Evolutionary conservation across 2,113 vertebrate genomes (phyloP).

Genomic region (Solea senegalensis): DNA sequence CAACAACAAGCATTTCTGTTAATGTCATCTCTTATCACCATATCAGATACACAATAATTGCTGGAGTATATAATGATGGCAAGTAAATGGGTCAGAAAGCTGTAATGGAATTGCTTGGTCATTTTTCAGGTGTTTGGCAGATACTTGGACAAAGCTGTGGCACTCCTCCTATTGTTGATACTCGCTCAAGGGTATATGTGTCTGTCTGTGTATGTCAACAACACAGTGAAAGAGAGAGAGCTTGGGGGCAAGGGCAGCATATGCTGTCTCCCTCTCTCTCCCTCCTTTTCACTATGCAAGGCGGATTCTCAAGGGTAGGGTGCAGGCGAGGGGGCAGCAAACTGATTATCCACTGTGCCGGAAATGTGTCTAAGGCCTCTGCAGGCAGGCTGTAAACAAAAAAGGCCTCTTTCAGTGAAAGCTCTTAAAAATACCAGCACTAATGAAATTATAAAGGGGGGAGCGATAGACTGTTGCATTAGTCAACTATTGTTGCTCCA

Average conservation of each 20-base stretch:
- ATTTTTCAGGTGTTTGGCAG: conserved; percentile 56
- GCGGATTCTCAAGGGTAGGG: conserved; percentile 50
- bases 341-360: conserved; percentile 69
- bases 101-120: conserved; percentile 46
- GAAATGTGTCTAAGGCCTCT: conserved; percentile 62
- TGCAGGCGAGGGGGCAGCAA: conserved; percentile 58
- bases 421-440: conserved; percentile 57
- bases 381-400: conserved; percentile 44
- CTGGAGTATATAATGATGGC: neutral
- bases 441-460: conserved; percentile 67
- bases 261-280: conserved; percentile 14
- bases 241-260: conserved; percentile 54
- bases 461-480: conserved; percentile 38
- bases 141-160: conserved; percentile 45
- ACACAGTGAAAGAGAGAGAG: conserved; percentile 34
- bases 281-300: conserved; percentile 41
- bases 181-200: conserved; percentile 52
- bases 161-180: conserved; percentile 66
- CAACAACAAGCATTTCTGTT: too few relatives aligned
- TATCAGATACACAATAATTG: too few relatives aligned
- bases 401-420: conserved; percentile 53
- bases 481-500: conserved; percentile 41
- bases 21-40: too few relatives aligned
- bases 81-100: conserved; percentile 15
- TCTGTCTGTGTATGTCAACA: conserved; percentile 44